Conservation (phyloP, 2,888 invertebrate genomes). For the Bursaphelenchus okinawaensis region DNA sequence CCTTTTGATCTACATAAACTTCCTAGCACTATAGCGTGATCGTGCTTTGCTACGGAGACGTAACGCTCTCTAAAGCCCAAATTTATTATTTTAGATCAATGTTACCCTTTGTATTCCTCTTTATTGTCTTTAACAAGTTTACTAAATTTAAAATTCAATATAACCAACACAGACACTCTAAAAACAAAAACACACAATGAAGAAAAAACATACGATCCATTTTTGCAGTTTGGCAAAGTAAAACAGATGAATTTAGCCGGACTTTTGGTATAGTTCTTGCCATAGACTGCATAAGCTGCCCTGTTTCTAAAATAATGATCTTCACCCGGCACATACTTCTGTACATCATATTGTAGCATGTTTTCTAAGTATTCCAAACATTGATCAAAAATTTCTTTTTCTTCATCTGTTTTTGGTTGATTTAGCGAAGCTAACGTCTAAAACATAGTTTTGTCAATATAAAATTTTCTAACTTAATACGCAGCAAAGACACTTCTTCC, state of each 20-base stretch:
- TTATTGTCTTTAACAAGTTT: too few relatives aligned
- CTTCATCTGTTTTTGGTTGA: neutral
- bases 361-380: neutral
- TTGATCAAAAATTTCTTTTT: neutral
- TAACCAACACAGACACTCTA: too few relatives aligned
- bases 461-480: too few relatives aligned
- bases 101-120: too few relatives aligned
- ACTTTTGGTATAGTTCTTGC: neutral
- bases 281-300: neutral
- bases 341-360: too few relatives aligned
- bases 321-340: too few relatives aligned
- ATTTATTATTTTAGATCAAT: too few relatives aligned
- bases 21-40: neutral
- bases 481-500: too few relatives aligned
- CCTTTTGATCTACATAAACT: neutral
- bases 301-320: neutral
- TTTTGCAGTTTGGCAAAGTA: neutral
- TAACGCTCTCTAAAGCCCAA: neutral
- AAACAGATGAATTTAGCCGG: neutral
- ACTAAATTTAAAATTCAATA: too few relatives aligned
- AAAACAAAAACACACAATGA: neutral
- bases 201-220: neutral
- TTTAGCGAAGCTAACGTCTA: neutral
- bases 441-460: too few relatives aligned
- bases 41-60: neutral